Evolutionary conservation across 2,797 vertebrate species (phyloP).

Genomic region (Microctenopoma lineatum): DNA sequence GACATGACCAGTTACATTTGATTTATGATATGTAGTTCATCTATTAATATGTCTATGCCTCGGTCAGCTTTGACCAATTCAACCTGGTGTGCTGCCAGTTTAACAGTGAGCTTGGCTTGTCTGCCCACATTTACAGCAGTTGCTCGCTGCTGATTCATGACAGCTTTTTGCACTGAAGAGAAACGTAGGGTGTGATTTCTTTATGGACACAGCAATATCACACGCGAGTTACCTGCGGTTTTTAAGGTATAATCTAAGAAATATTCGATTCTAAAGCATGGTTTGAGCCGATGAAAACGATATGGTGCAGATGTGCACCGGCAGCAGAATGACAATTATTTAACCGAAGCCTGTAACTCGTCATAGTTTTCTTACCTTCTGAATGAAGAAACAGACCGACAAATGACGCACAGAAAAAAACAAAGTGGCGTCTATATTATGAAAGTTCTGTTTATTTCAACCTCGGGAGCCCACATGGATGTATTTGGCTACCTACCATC

Average conservation of each 20-base stretch:
- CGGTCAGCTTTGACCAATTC: background rate
- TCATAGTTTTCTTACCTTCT: slow-evolving; percentile 61
- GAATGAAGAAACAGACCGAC: background rate
- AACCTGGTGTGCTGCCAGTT: slow-evolving; percentile 1
- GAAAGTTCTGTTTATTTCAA: slow-evolving; percentile 22
- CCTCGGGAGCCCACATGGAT: slow-evolving; percentile 38
- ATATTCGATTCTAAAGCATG: background rate
- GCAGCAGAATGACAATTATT: slow-evolving; percentile 19
- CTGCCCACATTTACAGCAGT: background rate
- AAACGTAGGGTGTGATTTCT: slow-evolving; percentile 4
- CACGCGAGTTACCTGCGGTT: background rate
- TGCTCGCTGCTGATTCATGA: slow-evolving; percentile 20
- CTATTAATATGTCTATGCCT: background rate
- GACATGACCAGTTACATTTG: background rate
- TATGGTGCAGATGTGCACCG: slow-evolving; percentile 41
- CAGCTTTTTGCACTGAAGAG: slow-evolving; percentile 1
- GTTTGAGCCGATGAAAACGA: background rate
- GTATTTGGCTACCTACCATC: slow-evolving; percentile 5
- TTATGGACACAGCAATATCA: background rate
- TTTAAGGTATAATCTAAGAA: background rate
- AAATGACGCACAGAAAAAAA: background rate
- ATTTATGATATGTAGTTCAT: background rate
- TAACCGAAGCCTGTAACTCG: background rate
- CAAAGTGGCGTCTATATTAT: background rate
- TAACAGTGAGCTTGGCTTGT: slow-evolving; percentile 16